phyloP scores from a whole-genome alignment of 2,888 invertebrate genomes.

The Drosophila peninsularis region DNA sequence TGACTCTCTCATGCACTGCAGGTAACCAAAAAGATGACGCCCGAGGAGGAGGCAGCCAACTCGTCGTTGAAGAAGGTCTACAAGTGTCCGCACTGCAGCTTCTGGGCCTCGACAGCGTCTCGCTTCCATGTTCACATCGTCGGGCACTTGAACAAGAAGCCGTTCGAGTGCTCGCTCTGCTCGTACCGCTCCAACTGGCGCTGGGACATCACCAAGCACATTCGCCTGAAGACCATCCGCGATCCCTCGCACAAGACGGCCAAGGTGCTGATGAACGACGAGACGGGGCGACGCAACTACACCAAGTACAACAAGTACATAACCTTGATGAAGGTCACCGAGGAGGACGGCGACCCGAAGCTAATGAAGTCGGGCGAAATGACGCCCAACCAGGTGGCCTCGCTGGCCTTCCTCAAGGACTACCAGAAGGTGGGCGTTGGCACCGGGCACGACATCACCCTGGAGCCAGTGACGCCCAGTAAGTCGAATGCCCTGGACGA shows the following conservation, averaged over 20 bases:
- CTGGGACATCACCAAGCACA: conserved; percentile 98
- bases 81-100: conserved; percentile 96
- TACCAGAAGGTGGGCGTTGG: conserved; percentile 80
- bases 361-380: conserved; percentile 85
- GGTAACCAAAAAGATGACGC: conserved; percentile 87
- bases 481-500: conserved; percentile 59
- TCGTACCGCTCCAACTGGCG: conserved; percentile 98
- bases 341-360: conserved; percentile 85
- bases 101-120: conserved; percentile 96
- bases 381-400: conserved; percentile 85
- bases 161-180: conserved; percentile 97
- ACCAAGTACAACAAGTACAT: conserved; percentile 96
- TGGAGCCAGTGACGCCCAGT: conserved; percentile 74
- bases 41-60: conserved; percentile 87
- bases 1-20: conserved; percentile 84
- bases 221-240: conserved; percentile 93
- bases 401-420: conserved; percentile 86
- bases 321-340: conserved; percentile 88
- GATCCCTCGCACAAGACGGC: conserved; percentile 93
- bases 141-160: conserved; percentile 95
- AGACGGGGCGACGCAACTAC: conserved; percentile 95
- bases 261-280: conserved; percentile 95
- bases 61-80: conserved; percentile 92
- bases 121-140: conserved; percentile 97
- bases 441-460: conserved; percentile 77